These are phyloP conservation scores for Silurus asotus DNA, from an alignment of 2,113 vertebrate species.

Conservation along the genomic window DNA sequence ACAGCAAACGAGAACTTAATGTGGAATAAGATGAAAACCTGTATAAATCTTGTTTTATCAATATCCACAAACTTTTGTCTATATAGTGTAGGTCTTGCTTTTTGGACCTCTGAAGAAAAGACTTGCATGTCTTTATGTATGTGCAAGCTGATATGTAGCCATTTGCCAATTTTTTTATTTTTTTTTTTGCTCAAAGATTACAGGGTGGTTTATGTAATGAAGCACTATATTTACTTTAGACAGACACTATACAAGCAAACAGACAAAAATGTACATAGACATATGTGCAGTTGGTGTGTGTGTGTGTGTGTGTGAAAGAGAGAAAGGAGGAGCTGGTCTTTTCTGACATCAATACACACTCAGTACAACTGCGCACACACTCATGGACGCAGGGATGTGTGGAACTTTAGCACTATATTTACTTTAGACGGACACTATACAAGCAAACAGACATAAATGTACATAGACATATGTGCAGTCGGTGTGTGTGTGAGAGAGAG, in stretches of 20 bases:
- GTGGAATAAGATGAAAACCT: too few relatives aligned
- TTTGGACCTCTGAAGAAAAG: constrained; percentile 16
- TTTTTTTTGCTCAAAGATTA: neutral
- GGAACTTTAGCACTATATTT: constrained; percentile 27
- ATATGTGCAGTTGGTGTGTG: neutral
- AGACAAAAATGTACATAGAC: neutral
- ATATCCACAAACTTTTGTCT: too few relatives aligned
- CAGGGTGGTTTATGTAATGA: constrained; percentile 41
- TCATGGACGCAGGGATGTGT: neutral
- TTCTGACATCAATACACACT: constrained; percentile 7
- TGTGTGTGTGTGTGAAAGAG: constrained; percentile 13
- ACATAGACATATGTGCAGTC: neutral
- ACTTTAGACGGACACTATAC: constrained; percentile 17
- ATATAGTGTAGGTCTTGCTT: neutral
- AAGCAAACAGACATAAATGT: neutral
- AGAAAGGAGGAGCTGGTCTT: constrained; percentile 39
- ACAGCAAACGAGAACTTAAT: too few relatives aligned
- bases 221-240: constrained; percentile 35
- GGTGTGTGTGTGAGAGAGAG: neutral
- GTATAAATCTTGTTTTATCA: too few relatives aligned
- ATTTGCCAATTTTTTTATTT: constrained; percentile 4
- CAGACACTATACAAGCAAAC: neutral
- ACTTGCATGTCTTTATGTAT: constrained; percentile 37
- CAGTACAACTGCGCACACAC: constrained; percentile 23
- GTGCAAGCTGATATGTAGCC: constrained; percentile 36